Base-by-base conservation (phyloP, 2,888 invertebrate species). In the Ptychoptera contaminata region DNA sequence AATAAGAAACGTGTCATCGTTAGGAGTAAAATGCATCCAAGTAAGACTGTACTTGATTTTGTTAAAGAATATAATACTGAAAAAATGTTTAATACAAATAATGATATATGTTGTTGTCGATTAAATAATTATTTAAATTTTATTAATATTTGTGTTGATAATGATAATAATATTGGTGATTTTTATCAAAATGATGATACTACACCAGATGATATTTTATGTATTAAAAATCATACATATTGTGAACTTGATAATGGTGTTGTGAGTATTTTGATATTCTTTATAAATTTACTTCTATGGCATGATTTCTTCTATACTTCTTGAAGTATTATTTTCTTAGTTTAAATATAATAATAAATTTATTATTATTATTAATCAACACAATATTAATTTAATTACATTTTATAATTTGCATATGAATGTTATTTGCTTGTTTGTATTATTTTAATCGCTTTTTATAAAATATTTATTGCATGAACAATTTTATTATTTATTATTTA, bases 181-280 rank as follows among this genome's bases (percentile, higher is more conserved):
- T 53, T 53, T 23, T 23, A 23, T 23, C 23, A 23, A 23, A 23
- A 23, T 16, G 54, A 47, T 5, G 56, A 53, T 9, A 51, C n/a
- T n/a, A n/a, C 53, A 2, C 54, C 54, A 16, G 55, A 56, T 12
- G 63, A 62, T 51, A 53, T 57, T 43, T 55, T 62, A 38, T 59
- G 58, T 45, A 55, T 60, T 35, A 62, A 60, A 55, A 62, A 63
- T 48, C 65, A 63, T 51, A 61, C 58, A 53, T 63, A 61, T 52
- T 58, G 60, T 49, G 60, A 63, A 48, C 58, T 59, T 48, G 62
- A 57, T 23, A 23, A 23, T 23, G 23, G 23, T 52, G 53, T 45
- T 47, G 49, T 61, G 55, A 59, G 62, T 51, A 64, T 57, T 56
- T 30, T 40, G 31, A 16, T 39, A 16, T 29, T 39, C 16, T 16